phyloP scores from a whole-genome alignment of 2,888 invertebrate genomes.

The Atrina japonica region DNA sequence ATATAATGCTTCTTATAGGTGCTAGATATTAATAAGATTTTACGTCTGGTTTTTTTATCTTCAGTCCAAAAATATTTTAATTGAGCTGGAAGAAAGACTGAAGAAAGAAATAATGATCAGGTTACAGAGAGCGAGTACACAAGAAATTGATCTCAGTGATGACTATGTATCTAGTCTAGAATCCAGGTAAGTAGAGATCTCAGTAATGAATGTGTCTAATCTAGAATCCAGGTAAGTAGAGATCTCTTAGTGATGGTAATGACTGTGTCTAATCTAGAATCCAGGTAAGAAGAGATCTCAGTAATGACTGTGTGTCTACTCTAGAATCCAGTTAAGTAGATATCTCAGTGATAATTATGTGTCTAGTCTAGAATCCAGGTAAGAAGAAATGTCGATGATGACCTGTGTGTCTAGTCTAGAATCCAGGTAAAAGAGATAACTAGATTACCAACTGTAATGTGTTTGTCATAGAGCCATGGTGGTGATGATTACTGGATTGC shows the following conservation, averaged over 20 bases:
- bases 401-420: too few relatives aligned
- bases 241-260: too few relatives aligned
- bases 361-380: constrained; percentile 71
- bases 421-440: too few relatives aligned
- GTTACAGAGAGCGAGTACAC: constrained; percentile 57
- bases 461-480: background rate
- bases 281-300: too few relatives aligned
- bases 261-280: constrained; percentile 67
- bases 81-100: constrained; percentile 68
- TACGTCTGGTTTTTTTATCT: constrained; percentile 31
- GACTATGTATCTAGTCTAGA: constrained; percentile 66
- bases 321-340: too few relatives aligned
- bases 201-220: too few relatives aligned
- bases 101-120: constrained; percentile 62
- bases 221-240: too few relatives aligned
- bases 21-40: too few relatives aligned
- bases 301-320: too few relatives aligned
- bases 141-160: constrained; percentile 66
- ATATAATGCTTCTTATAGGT: too few relatives aligned
- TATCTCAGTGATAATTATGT: constrained; percentile 68
- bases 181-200: constrained; percentile 71
- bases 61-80: constrained; percentile 74
- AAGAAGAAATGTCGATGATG: too few relatives aligned
- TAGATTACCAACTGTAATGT: background rate
- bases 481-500: too few relatives aligned